Base-by-base conservation (phyloP, 2,888 invertebrate species). In the Plagiodera versicolora region DNA sequence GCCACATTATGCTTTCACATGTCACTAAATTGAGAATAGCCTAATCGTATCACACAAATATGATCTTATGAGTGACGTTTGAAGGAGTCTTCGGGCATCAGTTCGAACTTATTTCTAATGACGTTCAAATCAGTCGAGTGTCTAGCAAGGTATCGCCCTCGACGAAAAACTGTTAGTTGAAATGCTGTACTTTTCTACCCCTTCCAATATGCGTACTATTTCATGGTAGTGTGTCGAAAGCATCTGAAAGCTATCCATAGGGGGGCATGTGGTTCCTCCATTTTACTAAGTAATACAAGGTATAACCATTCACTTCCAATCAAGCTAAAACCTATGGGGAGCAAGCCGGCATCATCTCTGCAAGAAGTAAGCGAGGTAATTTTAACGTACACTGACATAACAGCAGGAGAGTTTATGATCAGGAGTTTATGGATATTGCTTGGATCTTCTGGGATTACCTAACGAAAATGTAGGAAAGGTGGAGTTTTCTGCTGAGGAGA, bases 301-400 rank as follows among this genome's bases (percentile, higher is more conserved):
- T 24, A 53, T 53, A 53, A 53, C 53, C 53, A 44, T 53, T 20
- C 53, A 11, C 16, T 44, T 53, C 53, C 44, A 53, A 53, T 53
- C 53, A 44, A 53, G 53, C 53, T 53, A 53, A 53, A 53, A 53
- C 53, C 44, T 53, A 53, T 53, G 53, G 45, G 45, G 44, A 53
- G 44, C 45, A 16, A 24, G 44, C 20, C 24, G 20, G 24, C 17
- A 44, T 39, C 53, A 53, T 53, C 19, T 44, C n/a, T 24, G 20
- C 45, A 24, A 53, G 53, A 44, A 53, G 44, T 20, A 44, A 28
- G 24, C 9, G 44, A 44, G 53, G 53, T 53, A 44, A 53, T 53
- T 39, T 28, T 53, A 44, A 53, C 45, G 20, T 44, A 24, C 18
- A 44, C 28, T 53, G 44, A 53, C 44, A 53, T 53, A 53, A 53